A percentile compares a stretch with the other conserved stretches of the same genome.
phyloP scores from a whole-genome alignment of 2,113 vertebrate species.

The Archocentrus centrarchus region DNA sequence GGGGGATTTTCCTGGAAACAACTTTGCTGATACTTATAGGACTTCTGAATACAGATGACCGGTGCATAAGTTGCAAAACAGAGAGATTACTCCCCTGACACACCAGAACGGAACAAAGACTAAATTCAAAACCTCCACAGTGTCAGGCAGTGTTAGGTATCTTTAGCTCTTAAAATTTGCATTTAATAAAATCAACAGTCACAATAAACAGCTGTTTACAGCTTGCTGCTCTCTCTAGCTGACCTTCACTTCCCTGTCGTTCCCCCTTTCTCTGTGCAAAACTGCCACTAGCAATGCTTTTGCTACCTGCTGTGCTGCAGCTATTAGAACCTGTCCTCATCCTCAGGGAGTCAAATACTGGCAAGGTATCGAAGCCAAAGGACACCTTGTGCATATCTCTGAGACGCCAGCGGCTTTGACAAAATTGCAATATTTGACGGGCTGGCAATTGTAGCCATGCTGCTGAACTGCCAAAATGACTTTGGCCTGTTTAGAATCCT shows the following conservation, averaged over 20 bases:
- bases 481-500: background rate
- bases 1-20: background rate
- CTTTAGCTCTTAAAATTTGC: background rate
- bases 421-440: constrained; percentile 9
- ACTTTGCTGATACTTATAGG: background rate
- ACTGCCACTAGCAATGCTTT: background rate
- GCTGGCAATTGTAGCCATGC: background rate
- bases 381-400: background rate
- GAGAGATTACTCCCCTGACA: too few relatives aligned
- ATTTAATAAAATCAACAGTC: background rate
- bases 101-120: too few relatives aligned
- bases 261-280: background rate
- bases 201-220: background rate
- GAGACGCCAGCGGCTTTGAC: background rate
- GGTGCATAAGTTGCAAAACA: too few relatives aligned
- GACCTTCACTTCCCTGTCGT: background rate
- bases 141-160: background rate
- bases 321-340: constrained; percentile 16
- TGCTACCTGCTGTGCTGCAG: constrained; percentile 4
- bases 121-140: too few relatives aligned
- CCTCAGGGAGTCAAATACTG: constrained; percentile 4
- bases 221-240: background rate
- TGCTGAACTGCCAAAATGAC: background rate
- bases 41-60: too few relatives aligned
- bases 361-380: constrained; percentile 1